A percentile compares a stretch with the other conserved stretches of the same genome.
Conservation (phyloP, 2,113 vertebrate genomes). For the Ictalurus punctatus region DNA sequence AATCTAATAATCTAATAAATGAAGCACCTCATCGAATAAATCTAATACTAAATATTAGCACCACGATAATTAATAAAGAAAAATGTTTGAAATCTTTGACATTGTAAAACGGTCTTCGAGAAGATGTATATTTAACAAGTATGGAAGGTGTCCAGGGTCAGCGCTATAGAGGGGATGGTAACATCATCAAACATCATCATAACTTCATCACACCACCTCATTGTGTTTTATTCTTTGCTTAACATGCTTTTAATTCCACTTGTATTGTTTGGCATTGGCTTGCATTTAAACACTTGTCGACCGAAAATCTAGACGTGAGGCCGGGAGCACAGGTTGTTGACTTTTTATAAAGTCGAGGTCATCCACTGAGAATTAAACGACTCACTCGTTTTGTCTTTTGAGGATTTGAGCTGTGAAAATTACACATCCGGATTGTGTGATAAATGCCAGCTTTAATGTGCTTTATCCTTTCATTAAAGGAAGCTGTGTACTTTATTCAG, state of each 20-base stretch:
- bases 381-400: background rate
- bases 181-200: no score
- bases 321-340: background rate
- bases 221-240: background rate
- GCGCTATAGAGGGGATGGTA: background rate
- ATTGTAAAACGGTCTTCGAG: background rate
- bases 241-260: background rate
- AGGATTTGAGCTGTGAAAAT: background rate
- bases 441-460: conserved; percentile 69
- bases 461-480: conserved; percentile 62
- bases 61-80: background rate
- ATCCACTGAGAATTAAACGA: background rate
- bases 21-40: background rate
- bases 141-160: background rate
- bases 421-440: conserved; percentile 58
- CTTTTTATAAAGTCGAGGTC: background rate
- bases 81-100: background rate
- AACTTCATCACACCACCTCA: background rate
- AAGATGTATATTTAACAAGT: background rate
- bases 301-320: background rate
- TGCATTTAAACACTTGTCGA: background rate
- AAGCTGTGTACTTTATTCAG: conserved; percentile 5
- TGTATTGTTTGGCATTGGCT: background rate
- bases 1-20: background rate
- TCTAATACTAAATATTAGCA: background rate